Conservation (phyloP, 1,140 invertebrate genomes). For the Gyrodactylus bullatarudis region DNA sequence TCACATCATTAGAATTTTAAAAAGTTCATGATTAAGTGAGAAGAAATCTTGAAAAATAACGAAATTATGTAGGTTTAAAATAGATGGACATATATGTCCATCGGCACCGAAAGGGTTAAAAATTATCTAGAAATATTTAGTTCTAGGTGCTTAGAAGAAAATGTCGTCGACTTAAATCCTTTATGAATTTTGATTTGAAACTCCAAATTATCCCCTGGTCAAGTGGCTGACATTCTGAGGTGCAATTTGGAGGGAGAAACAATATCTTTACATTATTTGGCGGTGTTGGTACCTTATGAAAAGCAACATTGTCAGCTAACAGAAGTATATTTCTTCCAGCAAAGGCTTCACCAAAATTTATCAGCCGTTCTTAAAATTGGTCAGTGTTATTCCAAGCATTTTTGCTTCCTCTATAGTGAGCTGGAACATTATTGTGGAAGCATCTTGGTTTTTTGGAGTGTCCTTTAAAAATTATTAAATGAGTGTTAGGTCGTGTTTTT, state of each 20-base stretch:
- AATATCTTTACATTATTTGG: constrained; percentile 8
- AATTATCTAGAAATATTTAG: no score
- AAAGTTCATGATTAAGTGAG: no score
- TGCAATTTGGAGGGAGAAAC: constrained; percentile 10
- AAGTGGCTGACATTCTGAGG: constrained; percentile 8
- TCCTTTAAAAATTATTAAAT: background rate
- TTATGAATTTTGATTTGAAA: constrained; percentile 8
- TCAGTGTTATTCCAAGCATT: background rate
- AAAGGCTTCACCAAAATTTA: background rate
- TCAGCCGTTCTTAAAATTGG: background rate
- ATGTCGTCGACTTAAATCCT: background rate
- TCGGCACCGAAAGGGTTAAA: no score
- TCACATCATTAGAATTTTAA: no score
- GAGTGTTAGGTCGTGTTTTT: no score
- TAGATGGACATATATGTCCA: no score
- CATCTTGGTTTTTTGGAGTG: background rate
- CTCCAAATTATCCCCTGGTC: constrained; percentile 9
- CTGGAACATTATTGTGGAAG: background rate
- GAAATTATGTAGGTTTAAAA: no score
- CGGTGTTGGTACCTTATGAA: background rate
- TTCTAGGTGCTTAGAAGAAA: no score
- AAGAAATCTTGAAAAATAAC: no score
- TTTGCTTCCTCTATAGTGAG: background rate
- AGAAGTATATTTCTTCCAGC: background rate
- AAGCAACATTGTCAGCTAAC: background rate